Evolutionary conservation across 2,797 vertebrate genomes (phyloP).

Genomic region (Austrolebias charrua): DNA sequence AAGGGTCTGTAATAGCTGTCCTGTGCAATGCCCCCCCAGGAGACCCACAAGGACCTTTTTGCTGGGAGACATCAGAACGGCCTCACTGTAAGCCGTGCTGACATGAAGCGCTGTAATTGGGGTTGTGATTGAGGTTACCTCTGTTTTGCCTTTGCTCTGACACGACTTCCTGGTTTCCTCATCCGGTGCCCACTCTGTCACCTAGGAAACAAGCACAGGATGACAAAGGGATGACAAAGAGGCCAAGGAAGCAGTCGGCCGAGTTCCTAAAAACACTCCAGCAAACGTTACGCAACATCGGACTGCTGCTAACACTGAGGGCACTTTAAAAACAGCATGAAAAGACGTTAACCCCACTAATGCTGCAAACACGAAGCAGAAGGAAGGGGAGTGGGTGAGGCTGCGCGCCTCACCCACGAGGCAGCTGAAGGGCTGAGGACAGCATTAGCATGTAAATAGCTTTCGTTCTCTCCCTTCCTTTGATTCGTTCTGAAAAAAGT

Average conservation of each 20-base stretch:
- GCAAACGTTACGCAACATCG: slow-evolving; percentile 56
- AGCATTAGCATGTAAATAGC: slow-evolving; percentile 82
- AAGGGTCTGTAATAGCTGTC: slow-evolving; percentile 50
- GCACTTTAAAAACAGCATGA: slow-evolving; percentile 53
- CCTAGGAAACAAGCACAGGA: slow-evolving; percentile 82
- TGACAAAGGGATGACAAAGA: slow-evolving; percentile 61
- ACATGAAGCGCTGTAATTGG: slow-evolving; percentile 62
- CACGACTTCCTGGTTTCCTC: slow-evolving; percentile 96
- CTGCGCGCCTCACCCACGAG: slow-evolving; percentile 45
- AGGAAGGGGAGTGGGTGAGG: slow-evolving; percentile 43
- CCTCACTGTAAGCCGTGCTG: slow-evolving; percentile 38
- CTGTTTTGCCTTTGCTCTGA: slow-evolving; percentile 99
- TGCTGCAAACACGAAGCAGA: slow-evolving; percentile 76
- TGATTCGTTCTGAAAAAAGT: slow-evolving; percentile 45
- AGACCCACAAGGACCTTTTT: slow-evolving; percentile 38
- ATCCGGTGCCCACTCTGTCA: slow-evolving; percentile 93
- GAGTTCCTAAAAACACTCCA: slow-evolving; percentile 34
- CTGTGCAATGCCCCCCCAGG: slow-evolving; percentile 29
- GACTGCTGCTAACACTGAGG: slow-evolving; percentile 56
- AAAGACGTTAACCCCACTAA: slow-evolving; percentile 73
- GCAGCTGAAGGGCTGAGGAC: slow-evolving; percentile 64
- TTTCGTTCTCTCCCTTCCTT: slow-evolving; percentile 57
- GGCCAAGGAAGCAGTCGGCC: slow-evolving; percentile 48
- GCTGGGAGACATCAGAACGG: slow-evolving; percentile 53
- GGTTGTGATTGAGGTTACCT: slow-evolving; percentile 79